Evolutionary conservation across 2,113 vertebrate genomes (phyloP).

Genomic region (Lycaon pictus): DNA sequence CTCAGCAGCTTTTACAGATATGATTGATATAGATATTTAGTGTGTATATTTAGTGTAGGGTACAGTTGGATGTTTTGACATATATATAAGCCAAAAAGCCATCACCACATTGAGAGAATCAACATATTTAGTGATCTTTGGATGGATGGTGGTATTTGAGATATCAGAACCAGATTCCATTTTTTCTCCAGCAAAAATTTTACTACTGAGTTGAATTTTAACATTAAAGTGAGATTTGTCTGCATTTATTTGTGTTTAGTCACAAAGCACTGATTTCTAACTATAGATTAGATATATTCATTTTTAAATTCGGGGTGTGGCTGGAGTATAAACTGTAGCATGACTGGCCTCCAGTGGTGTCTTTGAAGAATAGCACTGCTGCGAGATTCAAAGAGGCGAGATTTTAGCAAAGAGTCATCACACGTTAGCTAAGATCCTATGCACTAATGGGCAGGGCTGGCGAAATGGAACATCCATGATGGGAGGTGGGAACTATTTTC

Average conservation of each 20-base stretch:
- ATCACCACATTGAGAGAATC: neutral
- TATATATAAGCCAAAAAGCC: neutral
- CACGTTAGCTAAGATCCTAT: neutral
- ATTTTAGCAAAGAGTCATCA: neutral
- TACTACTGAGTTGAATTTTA: neutral
- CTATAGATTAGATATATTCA: neutral
- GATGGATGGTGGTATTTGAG: neutral
- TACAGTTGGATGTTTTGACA: neutral
- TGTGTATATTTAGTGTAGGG: neutral
- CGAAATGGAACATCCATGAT: neutral
- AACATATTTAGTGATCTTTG: neutral
- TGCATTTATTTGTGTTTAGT: neutral
- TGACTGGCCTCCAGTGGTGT: conserved; percentile 83
- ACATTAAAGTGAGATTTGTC: neutral
- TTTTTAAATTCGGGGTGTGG: conserved; percentile 61
- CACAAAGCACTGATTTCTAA: neutral
- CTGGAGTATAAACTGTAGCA: neutral
- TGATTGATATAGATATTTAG: neutral
- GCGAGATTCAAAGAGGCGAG: neutral
- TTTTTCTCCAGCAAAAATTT: neutral
- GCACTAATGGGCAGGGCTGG: neutral
- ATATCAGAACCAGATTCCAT: neutral
- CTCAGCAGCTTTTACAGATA: neutral
- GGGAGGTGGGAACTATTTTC: neutral
- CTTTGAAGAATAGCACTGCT: neutral